Base-by-base conservation (phyloP, 2,113 vertebrate species). In the Scolopax mira region DNA sequence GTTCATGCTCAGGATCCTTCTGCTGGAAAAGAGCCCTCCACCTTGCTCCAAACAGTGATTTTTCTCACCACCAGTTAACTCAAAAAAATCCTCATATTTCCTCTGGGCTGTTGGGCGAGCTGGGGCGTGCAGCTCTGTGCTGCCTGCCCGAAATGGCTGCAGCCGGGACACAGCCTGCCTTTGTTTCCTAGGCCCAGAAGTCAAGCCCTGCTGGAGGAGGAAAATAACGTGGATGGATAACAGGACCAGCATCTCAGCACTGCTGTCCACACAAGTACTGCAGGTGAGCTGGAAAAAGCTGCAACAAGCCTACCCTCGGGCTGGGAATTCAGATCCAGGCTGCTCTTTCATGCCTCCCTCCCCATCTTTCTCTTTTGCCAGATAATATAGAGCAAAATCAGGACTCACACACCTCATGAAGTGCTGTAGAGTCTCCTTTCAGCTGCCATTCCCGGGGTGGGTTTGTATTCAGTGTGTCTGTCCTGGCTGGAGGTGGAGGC, bases 401-500 rank as follows among this genome's bases (percentile, higher is more conserved):
- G 79, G 58, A 73, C 54, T 78, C 30, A 4, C 31, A 39, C 39
- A 54, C 17, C 46, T 79, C 10, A 1, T 33, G 35, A 42, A 54
- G 55, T 39, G 60, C 35, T 17, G 1, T 5, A 66, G 18, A 8
- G 19, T 83, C 33, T 83, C 44, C 80, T 54, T 52, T 69, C 71
- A 89, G 44, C 74, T 89, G 67, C 81, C 35, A 6, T 85, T 93
- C 31, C 58, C 0, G 0, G 52, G 39, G 30, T n/a, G 37, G 70
- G 48, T 89, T 82, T 88, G 35, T 79, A 58, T 85, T 79, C 48
- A 54, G 79, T 33, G 65, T 95, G 88, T 74, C 89, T 85, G 80
- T 90, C 60, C 84, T 91, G 89, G 87, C 93, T 44, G 67, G 87
- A 82, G 69, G 61, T 21, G 16, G 65, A 94, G 96, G 80, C 97